Percentiles rank a stretch among this genome's conserved stretches.
phyloP scores from a whole-genome alignment of 2,797 vertebrate genomes.

The Trematomus bernacchii region DNA sequence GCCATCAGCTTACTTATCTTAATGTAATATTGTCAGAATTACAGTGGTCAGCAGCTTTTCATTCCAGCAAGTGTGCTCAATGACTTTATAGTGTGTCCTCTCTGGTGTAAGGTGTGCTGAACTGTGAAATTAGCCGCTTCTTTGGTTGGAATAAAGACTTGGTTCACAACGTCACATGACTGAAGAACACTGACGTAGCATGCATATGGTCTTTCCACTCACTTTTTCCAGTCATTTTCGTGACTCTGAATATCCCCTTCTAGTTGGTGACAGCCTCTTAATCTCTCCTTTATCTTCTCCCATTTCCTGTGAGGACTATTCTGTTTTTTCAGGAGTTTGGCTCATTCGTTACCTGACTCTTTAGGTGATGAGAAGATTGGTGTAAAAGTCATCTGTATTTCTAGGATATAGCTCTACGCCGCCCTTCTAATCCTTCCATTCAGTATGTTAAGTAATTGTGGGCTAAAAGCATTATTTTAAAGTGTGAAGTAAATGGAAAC shows the following conservation, averaged over 20 bases:
- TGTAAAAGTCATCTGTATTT: conserved; percentile 19
- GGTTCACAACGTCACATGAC: neutral
- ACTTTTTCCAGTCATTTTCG: conserved; percentile 33
- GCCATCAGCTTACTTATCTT: conserved; percentile 25
- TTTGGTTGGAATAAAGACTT: conserved; percentile 10
- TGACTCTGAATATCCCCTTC: conserved; percentile 50
- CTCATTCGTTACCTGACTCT: neutral
- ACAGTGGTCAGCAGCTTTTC: conserved; percentile 21
- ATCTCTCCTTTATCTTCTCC: conserved; percentile 40
- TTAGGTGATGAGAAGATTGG: conserved; percentile 9
- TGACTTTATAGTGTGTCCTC: neutral
- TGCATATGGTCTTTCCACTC: conserved; percentile 32
- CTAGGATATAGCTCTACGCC: conserved; percentile 14
- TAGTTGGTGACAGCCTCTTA: conserved; percentile 28
- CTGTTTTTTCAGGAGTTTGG: conserved; percentile 32
- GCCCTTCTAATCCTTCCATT: conserved; percentile 10
- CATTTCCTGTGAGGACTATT: conserved; percentile 19
- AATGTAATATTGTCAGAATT: conserved; percentile 22
- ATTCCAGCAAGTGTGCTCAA: neutral
- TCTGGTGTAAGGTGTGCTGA: conserved; percentile 6
- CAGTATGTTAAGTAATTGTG: neutral
- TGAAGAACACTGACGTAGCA: conserved; percentile 11
- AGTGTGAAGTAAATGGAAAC: neutral
- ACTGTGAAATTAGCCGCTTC: conserved; percentile 12
- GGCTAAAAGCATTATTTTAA: neutral